Base-by-base conservation (phyloP, 2,888 invertebrate genomes). In the Acleris holmiana region DNA sequence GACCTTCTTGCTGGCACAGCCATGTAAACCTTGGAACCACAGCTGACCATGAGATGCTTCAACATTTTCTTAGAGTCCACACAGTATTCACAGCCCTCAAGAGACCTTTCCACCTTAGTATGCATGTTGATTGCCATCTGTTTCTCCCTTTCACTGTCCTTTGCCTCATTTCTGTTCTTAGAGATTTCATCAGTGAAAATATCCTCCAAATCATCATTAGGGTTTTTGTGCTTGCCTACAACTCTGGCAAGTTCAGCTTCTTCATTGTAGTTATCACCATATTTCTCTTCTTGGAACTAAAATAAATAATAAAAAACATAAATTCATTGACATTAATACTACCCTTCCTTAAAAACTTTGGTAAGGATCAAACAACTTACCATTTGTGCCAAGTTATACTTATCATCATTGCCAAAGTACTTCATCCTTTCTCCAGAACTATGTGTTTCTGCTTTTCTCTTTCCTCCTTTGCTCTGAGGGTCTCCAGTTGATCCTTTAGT, bases 321-420 rank as follows among this genome's bases (percentile, higher is more conserved):
- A n/a, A n/a, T n/a, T n/a, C n/a, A n/a, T n/a, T n/a, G n/a, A n/a
- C 5, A n/a, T 44, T 44, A n/a, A 5, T 44, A 15, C 6, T 4
- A 3, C 35, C 35, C 1, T n/a, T n/a, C 6, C n/a, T 17, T 44
- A n/a, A 17, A 10, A 35, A 17, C 7, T 41, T 5, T 44, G n/a
- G n/a, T 44, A 7, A 15, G 2, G 5, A 13, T 41, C 19, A 54
- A 46, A 61, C 64, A 54, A 78, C 83, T 86, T 85, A 95, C 96
- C 96, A 99, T 96, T 84, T 97, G 94, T 80, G 96, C 94, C 44
- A 99, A 94, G 60, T 96, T 95, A 84, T 96, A 96, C 80, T 96
- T 96, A 82, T 98, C 98, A 91, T 98, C 98, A 91, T 98, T 97
- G 4, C 96, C 95, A 90, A 97, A 98, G 88, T 98, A 98, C 64